These are phyloP conservation scores for Drosophila miranda DNA, from an alignment of 1,140 invertebrate species.

Conservation along the genomic window DNA sequence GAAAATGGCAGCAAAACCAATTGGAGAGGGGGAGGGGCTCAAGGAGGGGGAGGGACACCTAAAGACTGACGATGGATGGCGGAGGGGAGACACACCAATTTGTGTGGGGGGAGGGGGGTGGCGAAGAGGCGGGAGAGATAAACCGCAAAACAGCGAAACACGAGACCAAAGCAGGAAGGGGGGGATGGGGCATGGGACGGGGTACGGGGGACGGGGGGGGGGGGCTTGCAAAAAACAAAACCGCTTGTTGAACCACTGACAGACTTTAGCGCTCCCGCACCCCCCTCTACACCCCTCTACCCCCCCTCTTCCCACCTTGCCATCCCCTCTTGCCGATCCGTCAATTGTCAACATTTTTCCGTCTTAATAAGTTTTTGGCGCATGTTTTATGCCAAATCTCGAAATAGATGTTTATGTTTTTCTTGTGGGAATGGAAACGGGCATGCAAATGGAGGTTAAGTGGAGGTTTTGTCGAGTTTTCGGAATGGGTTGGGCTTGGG, in stretches of 20 bases:
- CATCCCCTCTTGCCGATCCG: conserved; percentile 32
- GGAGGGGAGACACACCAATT: conserved; percentile 24
- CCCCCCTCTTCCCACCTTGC: not conserved
- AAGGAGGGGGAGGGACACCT: not conserved
- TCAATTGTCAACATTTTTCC: conserved; percentile 58
- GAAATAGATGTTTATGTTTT: conserved; percentile 41
- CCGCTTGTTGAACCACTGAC: conserved; percentile 37
- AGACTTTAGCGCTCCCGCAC: conserved; percentile 14
- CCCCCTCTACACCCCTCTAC: not conserved
- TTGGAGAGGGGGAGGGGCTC: conserved; percentile 16
- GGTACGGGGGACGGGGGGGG: too few species aligned
- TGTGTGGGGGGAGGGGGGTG: not conserved
- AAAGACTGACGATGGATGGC: too few species aligned
- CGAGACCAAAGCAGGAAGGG: conserved; percentile 21
- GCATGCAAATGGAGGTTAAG: conserved; percentile 44
- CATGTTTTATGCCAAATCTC: conserved; percentile 44
- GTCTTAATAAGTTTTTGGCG: conserved; percentile 53
- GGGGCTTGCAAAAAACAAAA: conserved; percentile 5
- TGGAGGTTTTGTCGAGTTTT: conserved; percentile 33
- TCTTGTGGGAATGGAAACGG: conserved; percentile 30
- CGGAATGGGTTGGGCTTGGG: conserved; percentile 9
- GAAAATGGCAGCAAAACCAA: conserved; percentile 50
- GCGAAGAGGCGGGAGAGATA: not conserved
- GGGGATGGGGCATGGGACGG: too few species aligned
- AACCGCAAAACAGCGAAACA: conserved; percentile 33